phyloP scores from a whole-genome alignment of 2,888 invertebrate species.

The Boloria euphrosyne region DNA sequence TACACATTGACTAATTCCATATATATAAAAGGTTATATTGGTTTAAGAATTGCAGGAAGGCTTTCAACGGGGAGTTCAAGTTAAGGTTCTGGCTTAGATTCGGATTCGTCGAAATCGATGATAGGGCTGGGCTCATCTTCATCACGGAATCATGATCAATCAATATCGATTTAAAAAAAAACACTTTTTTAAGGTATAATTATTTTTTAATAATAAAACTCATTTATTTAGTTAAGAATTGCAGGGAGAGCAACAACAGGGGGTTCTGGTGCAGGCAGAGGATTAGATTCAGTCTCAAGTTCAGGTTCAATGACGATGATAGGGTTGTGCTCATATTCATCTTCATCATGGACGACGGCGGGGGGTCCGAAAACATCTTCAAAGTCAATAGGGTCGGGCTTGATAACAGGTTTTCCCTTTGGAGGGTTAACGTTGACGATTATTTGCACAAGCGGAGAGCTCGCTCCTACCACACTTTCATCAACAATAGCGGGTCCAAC shows the following conservation, averaged over 20 bases:
- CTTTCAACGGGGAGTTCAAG: background rate
- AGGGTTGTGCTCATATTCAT: constrained; percentile 32
- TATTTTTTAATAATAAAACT: background rate
- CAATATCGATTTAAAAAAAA: no score
- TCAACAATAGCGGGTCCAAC: constrained; percentile 42
- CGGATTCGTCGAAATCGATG: constrained; percentile 27
- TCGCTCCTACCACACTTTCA: constrained; percentile 27
- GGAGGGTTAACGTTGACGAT: constrained; percentile 42
- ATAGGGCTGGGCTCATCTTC: constrained; percentile 35
- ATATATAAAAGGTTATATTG: background rate
- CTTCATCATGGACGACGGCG: constrained; percentile 20
- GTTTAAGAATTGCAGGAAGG: constrained; percentile 9
- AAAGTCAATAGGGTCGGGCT: constrained; percentile 17
- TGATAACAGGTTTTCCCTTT: background rate
- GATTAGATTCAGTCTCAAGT: constrained; percentile 7
- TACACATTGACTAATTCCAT: background rate
- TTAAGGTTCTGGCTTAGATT: background rate
- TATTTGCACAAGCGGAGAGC: constrained; percentile 44
- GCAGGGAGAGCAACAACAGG: constrained; percentile 24
- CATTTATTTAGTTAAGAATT: constrained; percentile 21
- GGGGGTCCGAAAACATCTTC: background rate
- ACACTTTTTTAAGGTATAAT: background rate
- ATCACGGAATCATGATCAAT: no score
- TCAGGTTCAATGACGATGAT: constrained; percentile 28
- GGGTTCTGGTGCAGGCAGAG: background rate